phyloP scores from a whole-genome alignment of 2,113 vertebrate species.

The Sinocyclocheilus anshuiensis region DNA sequence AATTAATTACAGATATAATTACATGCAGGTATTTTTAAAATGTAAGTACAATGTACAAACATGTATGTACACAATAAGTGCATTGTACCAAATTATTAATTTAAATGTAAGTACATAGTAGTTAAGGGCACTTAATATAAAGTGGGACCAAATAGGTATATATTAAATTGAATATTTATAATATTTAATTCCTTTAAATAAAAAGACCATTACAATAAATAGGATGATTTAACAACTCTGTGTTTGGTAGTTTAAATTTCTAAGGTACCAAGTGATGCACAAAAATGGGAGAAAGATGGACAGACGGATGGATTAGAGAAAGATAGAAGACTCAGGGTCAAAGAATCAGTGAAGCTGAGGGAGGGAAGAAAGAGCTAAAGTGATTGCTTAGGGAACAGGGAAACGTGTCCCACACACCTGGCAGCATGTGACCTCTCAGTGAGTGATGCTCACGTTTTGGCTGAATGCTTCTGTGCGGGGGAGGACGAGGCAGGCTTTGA shows the following conservation, averaged over 20 bases:
- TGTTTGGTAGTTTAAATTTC: no score
- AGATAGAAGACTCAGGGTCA: slow-evolving; percentile 9
- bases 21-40: no score
- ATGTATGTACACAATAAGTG: no score
- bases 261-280: slow-evolving; percentile 30
- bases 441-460: slow-evolving; percentile 46
- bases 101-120: no score
- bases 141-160: no score
- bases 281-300: background rate
- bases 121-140: no score
- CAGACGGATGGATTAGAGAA: slow-evolving; percentile 22
- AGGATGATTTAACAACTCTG: background rate
- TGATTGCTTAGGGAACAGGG: slow-evolving; percentile 44
- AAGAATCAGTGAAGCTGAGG: slow-evolving; percentile 21
- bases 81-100: no score
- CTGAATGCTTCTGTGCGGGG: slow-evolving; percentile 38
- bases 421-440: slow-evolving; percentile 54
- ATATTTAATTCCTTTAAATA: no score
- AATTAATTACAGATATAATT: no score
- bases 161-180: no score
- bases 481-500: slow-evolving; percentile 22
- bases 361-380: background rate
- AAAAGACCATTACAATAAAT: background rate
- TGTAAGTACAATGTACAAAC: no score
- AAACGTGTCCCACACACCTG: slow-evolving; percentile 48